Conservation (phyloP, 2,797 vertebrate species). For the Sebastes diaconus region DNA sequence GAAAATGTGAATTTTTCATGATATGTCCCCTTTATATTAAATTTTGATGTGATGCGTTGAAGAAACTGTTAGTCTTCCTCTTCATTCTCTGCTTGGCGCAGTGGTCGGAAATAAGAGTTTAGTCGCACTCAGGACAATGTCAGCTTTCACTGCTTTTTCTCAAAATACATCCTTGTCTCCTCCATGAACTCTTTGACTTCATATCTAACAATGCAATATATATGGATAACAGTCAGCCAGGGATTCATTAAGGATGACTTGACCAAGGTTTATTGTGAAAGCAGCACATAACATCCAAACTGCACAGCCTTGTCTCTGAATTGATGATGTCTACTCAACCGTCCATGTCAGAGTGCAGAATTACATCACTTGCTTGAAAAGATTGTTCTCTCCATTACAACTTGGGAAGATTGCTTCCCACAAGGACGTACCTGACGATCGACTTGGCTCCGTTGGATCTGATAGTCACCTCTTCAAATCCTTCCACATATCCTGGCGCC, state of each 20-base stretch:
- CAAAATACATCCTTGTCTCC: not conserved
- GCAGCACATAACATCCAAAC: not conserved
- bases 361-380: not conserved
- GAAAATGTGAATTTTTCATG: not conserved
- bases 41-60: not conserved
- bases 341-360: not conserved
- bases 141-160: not conserved
- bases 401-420: constrained; percentile 19
- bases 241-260: not conserved
- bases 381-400: constrained; percentile 5
- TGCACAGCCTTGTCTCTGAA: not conserved
- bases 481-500: constrained; percentile 37
- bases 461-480: constrained; percentile 45
- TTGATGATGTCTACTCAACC: not conserved
- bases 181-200: not conserved
- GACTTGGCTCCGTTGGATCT: not conserved
- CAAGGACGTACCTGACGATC: constrained; percentile 15
- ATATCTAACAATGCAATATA: not conserved
- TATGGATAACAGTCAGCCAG: not conserved
- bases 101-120: not conserved
- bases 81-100: not conserved
- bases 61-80: not conserved
- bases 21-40: not conserved
- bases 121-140: not conserved
- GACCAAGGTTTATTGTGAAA: not conserved